Base-by-base conservation (phyloP, 2,797 vertebrate species). In the Ispidina lecontei region DNA sequence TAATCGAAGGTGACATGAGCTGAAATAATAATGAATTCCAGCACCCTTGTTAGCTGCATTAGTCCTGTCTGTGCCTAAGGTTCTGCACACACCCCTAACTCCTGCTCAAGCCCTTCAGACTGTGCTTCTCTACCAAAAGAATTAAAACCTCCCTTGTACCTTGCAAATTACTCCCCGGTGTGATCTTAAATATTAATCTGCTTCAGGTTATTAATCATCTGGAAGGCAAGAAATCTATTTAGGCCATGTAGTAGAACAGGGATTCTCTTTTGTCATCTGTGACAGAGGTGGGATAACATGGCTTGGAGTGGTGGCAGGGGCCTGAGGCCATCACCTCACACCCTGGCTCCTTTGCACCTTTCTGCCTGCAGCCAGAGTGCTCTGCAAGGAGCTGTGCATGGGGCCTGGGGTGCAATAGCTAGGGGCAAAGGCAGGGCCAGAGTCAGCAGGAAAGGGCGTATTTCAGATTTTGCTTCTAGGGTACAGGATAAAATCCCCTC, bases 151-250 rank as follows among this genome's bases (percentile, higher is more conserved):
- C 67, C 0, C 0, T 70, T 74, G 87, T 72, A 63, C 58, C 49
- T 86, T 58, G 64, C 5, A 35, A 91, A 95, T 91, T 55, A 55
- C 63, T 91, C 56, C 65, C 59, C 6, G 17, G 62, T 54, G 72
- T 10, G 10, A 72, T 94, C 91, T 94, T 86, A 94, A 95, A 84
- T 96, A 92, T 93, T 97, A 83, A 91, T 65, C n/a, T 83, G 49
- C 47, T 84, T 55, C 75, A 43, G 37, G n/a, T 77, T 95, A 65
- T 91, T 95, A 94, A 95, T 95, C 65, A 73, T 35, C n/a, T 47
- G 43, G 82, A 91, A 95, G 46, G 29, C 64, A 87, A 87, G 65
- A 64, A 90, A 63, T n/a, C 35, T 80, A 25, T 69, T 76, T 33
- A 49, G 52, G 31, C 54, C n/a, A 14, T 9, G 22, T 21, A 33